A percentile compares a stretch with the other conserved stretches of the same genome.
These are phyloP conservation scores for Clarias platycephalus DNA, from an alignment of 2,797 vertebrate genomes.

Conservation along the genomic window DNA sequence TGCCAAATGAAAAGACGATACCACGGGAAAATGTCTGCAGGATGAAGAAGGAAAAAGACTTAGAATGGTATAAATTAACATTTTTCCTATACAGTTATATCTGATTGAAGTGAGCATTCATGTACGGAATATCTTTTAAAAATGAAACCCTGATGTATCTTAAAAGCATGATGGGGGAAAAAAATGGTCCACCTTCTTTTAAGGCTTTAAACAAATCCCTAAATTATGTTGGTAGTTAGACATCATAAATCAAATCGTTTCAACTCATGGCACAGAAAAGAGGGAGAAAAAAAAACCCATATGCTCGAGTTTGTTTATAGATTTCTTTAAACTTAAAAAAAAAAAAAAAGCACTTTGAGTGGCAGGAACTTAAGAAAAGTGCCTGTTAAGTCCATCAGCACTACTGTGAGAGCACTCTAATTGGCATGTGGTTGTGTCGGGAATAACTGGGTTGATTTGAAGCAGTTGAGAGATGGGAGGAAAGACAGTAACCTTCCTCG, in stretches of 20 bases:
- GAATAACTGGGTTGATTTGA: slow-evolving; percentile 93
- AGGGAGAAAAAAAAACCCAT: slow-evolving; percentile 33
- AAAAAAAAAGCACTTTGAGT: slow-evolving; percentile 62
- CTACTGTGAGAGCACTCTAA: slow-evolving; percentile 74
- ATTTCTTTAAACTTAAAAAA: slow-evolving; percentile 43
- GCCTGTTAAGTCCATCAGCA: slow-evolving; percentile 67
- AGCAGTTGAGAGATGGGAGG: slow-evolving; percentile 87
- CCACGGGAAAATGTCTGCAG: background rate
- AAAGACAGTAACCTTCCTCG: slow-evolving; percentile 74
- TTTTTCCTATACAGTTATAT: background rate
- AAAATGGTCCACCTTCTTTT: slow-evolving; percentile 6
- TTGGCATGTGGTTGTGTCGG: slow-evolving; percentile 80
- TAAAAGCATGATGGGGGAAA: slow-evolving; percentile 1
- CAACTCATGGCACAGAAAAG: slow-evolving; percentile 11
- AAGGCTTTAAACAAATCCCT: slow-evolving; percentile 37
- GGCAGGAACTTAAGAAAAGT: slow-evolving; percentile 66
- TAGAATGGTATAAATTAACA: background rate
- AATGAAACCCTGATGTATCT: background rate
- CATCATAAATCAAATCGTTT: slow-evolving; percentile 42
- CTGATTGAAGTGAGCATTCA: background rate
- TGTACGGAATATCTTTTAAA: background rate
- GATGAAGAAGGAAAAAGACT: background rate
- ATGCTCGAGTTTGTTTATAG: slow-evolving; percentile 40
- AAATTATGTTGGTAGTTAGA: slow-evolving; percentile 24
- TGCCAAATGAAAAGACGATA: background rate